These are phyloP conservation scores for Oscheius myriophilus DNA, from an alignment of 2,888 invertebrate species.

Conservation along the genomic window DNA sequence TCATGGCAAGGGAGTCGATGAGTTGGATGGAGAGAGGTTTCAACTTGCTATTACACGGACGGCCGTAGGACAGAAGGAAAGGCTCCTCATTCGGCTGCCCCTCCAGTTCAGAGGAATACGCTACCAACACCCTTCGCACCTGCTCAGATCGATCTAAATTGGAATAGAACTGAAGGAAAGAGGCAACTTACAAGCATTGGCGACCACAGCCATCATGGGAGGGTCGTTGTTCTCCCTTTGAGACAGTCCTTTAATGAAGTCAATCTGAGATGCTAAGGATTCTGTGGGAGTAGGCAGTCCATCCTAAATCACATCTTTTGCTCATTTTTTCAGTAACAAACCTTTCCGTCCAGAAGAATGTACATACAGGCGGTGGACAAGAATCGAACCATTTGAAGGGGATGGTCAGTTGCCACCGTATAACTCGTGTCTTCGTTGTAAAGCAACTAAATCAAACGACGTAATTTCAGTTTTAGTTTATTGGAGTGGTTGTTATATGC, in stretches of 20 bases:
- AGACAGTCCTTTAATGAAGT: conserved; percentile 38
- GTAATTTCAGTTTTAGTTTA: too few species aligned
- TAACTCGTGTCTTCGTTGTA: conserved; percentile 40
- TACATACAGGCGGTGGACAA: conserved; percentile 53
- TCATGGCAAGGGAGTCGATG: conserved; percentile 59
- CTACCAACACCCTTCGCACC: conserved; percentile 7
- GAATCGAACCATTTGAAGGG: conserved; percentile 45
- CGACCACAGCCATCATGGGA: conserved; percentile 56
- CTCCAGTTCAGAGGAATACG: conserved; percentile 25
- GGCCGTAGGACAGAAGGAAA: conserved; percentile 36
- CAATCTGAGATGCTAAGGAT: conserved; percentile 35
- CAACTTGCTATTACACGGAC: conserved; percentile 34
- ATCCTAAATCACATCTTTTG: conserved; percentile 21
- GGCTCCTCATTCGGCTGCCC: conserved; percentile 23
- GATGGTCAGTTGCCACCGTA: conserved; percentile 43
- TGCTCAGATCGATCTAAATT: conserved; percentile 35
- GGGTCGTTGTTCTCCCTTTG: conserved; percentile 24
- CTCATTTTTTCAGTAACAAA: conserved; percentile 11
- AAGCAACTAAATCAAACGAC: conserved; percentile 29
- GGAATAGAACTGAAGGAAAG: neutral
- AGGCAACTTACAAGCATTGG: conserved; percentile 57
- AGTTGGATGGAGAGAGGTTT: conserved; percentile 36
- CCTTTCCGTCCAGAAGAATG: conserved; percentile 30
- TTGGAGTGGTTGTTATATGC: too few species aligned
- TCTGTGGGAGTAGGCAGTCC: conserved; percentile 32